Percentiles rank a stretch among this genome's conserved stretches.
phyloP scores from a whole-genome alignment of 2,797 vertebrate species.

The Falco cherrug region DNA sequence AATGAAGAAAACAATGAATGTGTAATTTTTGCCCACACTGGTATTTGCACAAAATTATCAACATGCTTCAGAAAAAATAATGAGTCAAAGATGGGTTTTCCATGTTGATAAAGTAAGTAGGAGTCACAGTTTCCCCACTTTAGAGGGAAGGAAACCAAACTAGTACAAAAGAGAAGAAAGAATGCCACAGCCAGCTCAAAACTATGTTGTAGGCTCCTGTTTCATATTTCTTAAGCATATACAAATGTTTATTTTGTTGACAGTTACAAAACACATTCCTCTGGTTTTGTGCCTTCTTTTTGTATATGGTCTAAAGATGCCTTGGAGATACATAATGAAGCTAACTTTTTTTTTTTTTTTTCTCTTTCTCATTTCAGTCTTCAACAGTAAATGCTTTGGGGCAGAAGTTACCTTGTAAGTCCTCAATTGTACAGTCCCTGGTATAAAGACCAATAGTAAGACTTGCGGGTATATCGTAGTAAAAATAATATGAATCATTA shows the following conservation, averaged over 20 bases:
- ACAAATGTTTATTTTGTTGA: neutral
- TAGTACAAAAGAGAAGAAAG: neutral
- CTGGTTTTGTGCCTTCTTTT: neutral
- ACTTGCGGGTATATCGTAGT: neutral
- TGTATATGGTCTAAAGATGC: neutral
- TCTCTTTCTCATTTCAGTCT: neutral
- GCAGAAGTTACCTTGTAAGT: neutral
- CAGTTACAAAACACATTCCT: neutral
- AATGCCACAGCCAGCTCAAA: neutral
- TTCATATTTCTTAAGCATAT: neutral
- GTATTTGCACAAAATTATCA: neutral
- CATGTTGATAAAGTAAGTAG: neutral
- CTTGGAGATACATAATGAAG: neutral
- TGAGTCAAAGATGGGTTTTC: neutral
- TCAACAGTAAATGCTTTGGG: neutral
- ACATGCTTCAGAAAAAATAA: neutral
- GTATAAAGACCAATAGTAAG: neutral
- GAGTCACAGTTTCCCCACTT: neutral
- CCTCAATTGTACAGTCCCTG: neutral
- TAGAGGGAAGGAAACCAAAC: neutral
- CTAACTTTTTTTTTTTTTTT: neutral
- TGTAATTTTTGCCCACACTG: neutral
- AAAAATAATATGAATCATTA: neutral
- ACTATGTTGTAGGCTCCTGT: neutral
- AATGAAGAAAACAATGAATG: neutral